Conservation (phyloP, 2,888 invertebrate genomes). For the Rhopalosiphum nymphaeae region DNA sequence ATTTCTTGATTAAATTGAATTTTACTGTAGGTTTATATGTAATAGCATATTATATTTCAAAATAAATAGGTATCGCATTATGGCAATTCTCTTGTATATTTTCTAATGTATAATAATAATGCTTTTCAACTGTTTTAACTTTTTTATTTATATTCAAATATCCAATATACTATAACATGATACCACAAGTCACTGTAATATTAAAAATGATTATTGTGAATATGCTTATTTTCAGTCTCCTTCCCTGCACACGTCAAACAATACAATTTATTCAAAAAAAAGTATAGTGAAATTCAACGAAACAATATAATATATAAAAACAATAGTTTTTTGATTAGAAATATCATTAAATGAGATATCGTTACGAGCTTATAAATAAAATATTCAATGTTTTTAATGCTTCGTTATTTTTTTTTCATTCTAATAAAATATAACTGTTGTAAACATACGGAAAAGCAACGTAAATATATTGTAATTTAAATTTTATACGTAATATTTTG, state of each 20-base stretch:
- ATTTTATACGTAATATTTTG: neutral
- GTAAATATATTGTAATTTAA: neutral
- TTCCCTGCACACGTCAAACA: neutral
- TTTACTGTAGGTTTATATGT: neutral
- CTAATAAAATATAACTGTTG: neutral
- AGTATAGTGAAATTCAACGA: neutral
- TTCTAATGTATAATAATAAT: neutral
- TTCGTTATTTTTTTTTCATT: neutral
- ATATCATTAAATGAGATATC: neutral
- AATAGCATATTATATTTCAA: neutral
- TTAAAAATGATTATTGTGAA: neutral
- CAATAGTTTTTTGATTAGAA: neutral
- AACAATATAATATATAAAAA: neutral
- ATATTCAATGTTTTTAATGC: neutral
- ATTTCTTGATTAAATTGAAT: neutral
- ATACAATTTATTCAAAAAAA: neutral
- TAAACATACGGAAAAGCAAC: neutral
- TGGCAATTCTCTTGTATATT: neutral
- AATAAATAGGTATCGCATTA: neutral
- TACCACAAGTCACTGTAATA: neutral
- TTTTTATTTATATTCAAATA: neutral
- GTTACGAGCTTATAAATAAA: neutral
- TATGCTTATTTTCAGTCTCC: neutral
- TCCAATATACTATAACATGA: neutral
- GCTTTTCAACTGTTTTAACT: neutral